A percentile compares a stretch with the other conserved stretches of the same genome.
Evolutionary conservation across 2,113 vertebrate species (phyloP).

Genomic region (Eolophus roseicapilla): DNA sequence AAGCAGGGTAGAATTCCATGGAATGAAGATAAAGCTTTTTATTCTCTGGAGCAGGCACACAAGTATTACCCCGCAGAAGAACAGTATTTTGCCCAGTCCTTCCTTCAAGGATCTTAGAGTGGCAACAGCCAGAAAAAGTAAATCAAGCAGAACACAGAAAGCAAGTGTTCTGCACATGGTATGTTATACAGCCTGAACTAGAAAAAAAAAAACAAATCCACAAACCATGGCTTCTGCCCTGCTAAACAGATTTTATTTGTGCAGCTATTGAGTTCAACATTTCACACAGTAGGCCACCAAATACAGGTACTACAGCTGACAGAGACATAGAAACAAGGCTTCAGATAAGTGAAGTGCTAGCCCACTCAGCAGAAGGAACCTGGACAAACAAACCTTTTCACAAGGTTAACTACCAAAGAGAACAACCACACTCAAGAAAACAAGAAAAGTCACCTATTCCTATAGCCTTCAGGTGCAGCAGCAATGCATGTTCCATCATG

Average conservation of each 20-base stretch:
- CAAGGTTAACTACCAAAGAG: slow-evolving; percentile 31
- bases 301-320: slow-evolving; percentile 33
- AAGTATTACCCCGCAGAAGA: background rate
- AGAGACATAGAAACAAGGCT: slow-evolving; percentile 9
- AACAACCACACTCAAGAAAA: slow-evolving; percentile 68
- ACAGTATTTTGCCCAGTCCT: background rate
- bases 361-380: slow-evolving; percentile 28
- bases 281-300: slow-evolving; percentile 3
- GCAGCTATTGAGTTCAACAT: background rate
- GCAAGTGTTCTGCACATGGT: background rate
- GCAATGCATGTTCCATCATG: slow-evolving; percentile 63
- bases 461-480: slow-evolving; percentile 68
- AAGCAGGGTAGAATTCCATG: background rate
- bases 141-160: background rate
- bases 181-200: background rate
- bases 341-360: background rate
- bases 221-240: slow-evolving; percentile 9
- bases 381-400: slow-evolving; percentile 54
- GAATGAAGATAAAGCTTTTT: background rate
- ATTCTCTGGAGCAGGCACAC: background rate
- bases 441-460: slow-evolving; percentile 65
- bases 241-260: background rate
- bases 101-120: background rate
- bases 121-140: background rate
- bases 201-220: background rate